Conservation (phyloP, 1,140 invertebrate genomes). For the Micrasema minimum region DNA sequence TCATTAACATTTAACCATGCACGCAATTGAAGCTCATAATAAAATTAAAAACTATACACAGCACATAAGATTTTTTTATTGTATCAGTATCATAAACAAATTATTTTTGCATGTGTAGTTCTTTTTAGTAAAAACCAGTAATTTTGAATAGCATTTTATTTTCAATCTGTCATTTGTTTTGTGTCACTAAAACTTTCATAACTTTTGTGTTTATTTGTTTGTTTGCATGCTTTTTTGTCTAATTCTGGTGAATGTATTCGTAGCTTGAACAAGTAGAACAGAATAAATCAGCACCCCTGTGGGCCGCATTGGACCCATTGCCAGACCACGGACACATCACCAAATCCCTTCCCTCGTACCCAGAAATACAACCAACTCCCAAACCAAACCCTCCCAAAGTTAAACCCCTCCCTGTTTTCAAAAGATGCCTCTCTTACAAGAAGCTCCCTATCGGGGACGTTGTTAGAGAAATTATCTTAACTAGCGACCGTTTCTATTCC, state of each 20-base stretch:
- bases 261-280: slow-evolving; percentile 50
- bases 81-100: too few relatives aligned
- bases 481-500: slow-evolving; percentile 60
- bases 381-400: slow-evolving; percentile 26
- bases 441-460: slow-evolving; percentile 47
- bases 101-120: slow-evolving; percentile 4
- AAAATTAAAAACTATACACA: too few relatives aligned
- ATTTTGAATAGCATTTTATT: background rate
- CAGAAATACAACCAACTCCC: slow-evolving; percentile 5
- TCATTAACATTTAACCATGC: too few relatives aligned
- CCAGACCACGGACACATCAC: slow-evolving; percentile 40
- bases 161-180: background rate
- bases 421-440: slow-evolving; percentile 31
- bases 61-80: too few relatives aligned
- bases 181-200: background rate
- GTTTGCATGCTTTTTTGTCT: slow-evolving; percentile 36
- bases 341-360: slow-evolving; percentile 26
- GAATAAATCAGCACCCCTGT: slow-evolving; percentile 35
- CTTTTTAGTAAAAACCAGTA: too few relatives aligned
- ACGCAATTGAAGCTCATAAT: too few relatives aligned
- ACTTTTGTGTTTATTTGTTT: slow-evolving; percentile 15
- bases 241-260: slow-evolving; percentile 48
- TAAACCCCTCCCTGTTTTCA: slow-evolving; percentile 39
- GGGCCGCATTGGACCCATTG: slow-evolving; percentile 33
- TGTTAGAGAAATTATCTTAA: slow-evolving; percentile 58